These are phyloP conservation scores for Megalops atlanticus DNA, from an alignment of 2,113 vertebrate species.

Conservation along the genomic window DNA sequence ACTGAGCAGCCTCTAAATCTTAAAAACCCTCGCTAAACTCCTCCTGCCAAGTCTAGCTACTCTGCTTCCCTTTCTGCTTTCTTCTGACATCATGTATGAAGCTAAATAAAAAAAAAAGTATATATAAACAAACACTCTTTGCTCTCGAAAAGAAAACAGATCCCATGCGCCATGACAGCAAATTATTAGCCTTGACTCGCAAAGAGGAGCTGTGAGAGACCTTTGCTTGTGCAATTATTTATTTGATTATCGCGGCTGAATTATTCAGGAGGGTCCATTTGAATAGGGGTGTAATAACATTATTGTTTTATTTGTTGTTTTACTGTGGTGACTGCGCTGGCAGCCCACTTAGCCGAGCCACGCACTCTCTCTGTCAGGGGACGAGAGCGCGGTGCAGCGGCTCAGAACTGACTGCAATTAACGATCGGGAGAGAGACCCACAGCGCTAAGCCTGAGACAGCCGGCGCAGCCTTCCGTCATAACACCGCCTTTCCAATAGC, in stretches of 20 bases:
- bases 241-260: not conserved
- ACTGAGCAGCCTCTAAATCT: not conserved
- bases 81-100: not conserved
- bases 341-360: not conserved
- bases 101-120: not conserved
- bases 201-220: not conserved
- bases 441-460: not conserved
- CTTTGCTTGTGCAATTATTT: no score
- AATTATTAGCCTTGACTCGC: not conserved
- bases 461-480: not conserved
- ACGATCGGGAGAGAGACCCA: not conserved
- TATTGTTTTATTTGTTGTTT: not conserved
- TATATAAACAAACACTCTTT: not conserved
- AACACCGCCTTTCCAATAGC: not conserved
- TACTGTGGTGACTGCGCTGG: not conserved
- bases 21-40: not conserved
- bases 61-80: not conserved
- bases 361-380: not conserved
- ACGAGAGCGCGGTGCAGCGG: not conserved
- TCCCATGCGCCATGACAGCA: not conserved
- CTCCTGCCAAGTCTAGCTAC: not conserved
- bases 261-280: not conserved
- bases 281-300: not conserved
- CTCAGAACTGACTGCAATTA: conserved; percentile 4
- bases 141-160: not conserved